Evolutionary conservation across 1,140 invertebrate species (phyloP).

Genomic region (Drosophila arizonae): DNA sequence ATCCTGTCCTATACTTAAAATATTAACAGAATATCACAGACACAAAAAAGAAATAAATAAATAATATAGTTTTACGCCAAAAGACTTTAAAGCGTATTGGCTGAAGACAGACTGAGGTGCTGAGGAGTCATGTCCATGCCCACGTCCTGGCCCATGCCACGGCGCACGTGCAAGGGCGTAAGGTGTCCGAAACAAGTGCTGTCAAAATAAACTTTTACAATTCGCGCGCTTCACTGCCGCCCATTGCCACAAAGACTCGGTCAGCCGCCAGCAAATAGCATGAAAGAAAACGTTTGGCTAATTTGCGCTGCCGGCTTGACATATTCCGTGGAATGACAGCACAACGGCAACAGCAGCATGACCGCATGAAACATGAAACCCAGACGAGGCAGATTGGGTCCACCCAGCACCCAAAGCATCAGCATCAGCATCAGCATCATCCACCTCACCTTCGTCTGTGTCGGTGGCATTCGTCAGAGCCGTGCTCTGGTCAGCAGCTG

Average conservation of each 20-base stretch:
- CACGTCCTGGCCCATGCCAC: background rate
- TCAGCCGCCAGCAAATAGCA: slow-evolving; percentile 5
- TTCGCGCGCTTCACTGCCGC: slow-evolving; percentile 49
- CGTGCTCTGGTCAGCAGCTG: slow-evolving; percentile 55
- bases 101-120: slow-evolving; percentile 15
- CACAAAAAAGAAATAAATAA: too few relatives aligned
- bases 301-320: slow-evolving; percentile 75
- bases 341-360: slow-evolving; percentile 39
- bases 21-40: too few relatives aligned
- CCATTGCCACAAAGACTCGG: background rate
- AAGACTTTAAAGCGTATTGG: slow-evolving; percentile 37
- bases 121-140: background rate
- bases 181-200: slow-evolving; percentile 70
- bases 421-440: background rate
- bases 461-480: slow-evolving; percentile 48
- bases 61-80: background rate
- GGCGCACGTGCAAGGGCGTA: slow-evolving; percentile 41
- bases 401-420: background rate
- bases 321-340: slow-evolving; percentile 62
- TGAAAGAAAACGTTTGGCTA: slow-evolving; percentile 61
- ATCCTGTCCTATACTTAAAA: too few relatives aligned
- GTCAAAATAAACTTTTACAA: slow-evolving; percentile 80
- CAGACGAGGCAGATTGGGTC: slow-evolving; percentile 14
- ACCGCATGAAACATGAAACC: slow-evolving; percentile 57
- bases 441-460: background rate